Evolutionary conservation across 2,113 vertebrate species (phyloP), one percentile per base, ranked within the genome.

Genomic region (Clinocottus analis): DNA sequence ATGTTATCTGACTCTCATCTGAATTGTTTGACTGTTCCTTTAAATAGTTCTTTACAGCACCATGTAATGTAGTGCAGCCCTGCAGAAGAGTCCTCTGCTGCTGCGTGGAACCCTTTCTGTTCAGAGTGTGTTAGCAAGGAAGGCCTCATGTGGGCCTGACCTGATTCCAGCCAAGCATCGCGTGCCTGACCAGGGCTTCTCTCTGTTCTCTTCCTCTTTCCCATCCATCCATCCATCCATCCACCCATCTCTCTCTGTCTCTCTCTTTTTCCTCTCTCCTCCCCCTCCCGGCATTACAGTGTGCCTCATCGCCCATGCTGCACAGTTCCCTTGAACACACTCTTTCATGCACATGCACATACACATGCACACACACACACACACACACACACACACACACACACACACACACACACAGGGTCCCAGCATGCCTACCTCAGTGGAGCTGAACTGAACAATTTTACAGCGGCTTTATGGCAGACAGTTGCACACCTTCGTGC

Each of bases 141-240:
- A 88, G 83, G 90, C 85, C 87, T 87, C 82, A 56, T 87, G 82
- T 88, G 90, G 86, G 85, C 80, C 85, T 94, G 94, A 94, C 93
- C 92, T 92, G 91, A 90, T 94, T 94, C 90, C 75, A 90, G 83
- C 87, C 78, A 68, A 85, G 90, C 91, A 91, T 93, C 62, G 91
- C 87, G 80, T 93, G 91, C 87, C 82, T 87, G 88, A 87, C 85
- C 90, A 84, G 75, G 80, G 85, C 74, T 39, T 89, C 79, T 85
- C 73, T 90, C 75, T 85, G 82, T 80, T 84, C 80, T 79, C 71
- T 64, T 33, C 83, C 84, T 86, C 81, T 91, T 73, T 67, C 35
- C 58, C 77, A 81, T 82, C 81, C 68, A 49, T 16, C 66, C 75
- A 33, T 70, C 75, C 61, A 55, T 82, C 65, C n/a, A n/a, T n/a